Conservation (phyloP, 2,797 vertebrate genomes). For the Enteromius fasciolatus region DNA sequence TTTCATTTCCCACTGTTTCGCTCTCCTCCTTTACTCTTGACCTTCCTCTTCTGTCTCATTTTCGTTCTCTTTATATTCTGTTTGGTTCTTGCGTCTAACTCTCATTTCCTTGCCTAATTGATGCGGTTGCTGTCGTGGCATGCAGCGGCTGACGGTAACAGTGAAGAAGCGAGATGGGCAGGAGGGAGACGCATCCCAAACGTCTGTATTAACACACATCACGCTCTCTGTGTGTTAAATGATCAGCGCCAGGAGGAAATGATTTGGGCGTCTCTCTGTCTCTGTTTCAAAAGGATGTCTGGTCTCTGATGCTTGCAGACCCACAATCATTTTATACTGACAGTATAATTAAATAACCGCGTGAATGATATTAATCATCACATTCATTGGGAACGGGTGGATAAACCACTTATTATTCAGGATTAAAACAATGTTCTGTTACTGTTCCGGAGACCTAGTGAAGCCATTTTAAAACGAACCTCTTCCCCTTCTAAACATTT, state of each 20-base stretch:
- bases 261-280: conserved; percentile 29
- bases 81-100: conserved; percentile 62
- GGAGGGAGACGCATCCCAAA: conserved; percentile 17
- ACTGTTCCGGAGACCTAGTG: background rate
- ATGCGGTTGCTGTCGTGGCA: conserved; percentile 63
- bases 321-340: background rate
- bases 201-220: conserved; percentile 31
- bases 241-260: conserved; percentile 34
- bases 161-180: background rate
- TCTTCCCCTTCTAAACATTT: background rate
- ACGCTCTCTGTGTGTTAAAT: conserved; percentile 28
- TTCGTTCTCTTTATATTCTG: conserved; percentile 64
- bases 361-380: conserved; percentile 3
- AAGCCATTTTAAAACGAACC: background rate
- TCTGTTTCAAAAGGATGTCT: conserved; percentile 19
- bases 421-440: background rate
- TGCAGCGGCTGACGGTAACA: conserved; percentile 51
- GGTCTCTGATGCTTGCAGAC: background rate
- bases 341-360: conserved; percentile 9
- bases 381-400: background rate
- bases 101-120: conserved; percentile 71
- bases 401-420: conserved; percentile 6
- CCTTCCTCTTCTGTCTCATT: conserved; percentile 69
- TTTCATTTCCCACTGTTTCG: conserved; percentile 60
- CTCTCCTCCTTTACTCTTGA: conserved; percentile 63